Conservation (phyloP, 2,888 invertebrate species). For the Watsonalla cultraria region DNA sequence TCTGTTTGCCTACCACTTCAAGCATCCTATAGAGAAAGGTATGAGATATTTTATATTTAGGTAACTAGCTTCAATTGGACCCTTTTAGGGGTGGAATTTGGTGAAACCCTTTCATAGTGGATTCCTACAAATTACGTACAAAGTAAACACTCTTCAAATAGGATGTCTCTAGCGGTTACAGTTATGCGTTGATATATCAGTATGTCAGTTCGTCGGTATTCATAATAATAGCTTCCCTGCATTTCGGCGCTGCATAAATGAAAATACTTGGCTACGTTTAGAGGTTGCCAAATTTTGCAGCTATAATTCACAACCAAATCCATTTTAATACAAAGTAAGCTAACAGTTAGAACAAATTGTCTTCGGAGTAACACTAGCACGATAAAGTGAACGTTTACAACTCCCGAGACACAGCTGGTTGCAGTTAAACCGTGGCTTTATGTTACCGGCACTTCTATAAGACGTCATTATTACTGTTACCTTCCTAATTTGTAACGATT, state of each 20-base stretch:
- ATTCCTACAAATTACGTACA: too few relatives aligned
- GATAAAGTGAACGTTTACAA: constrained; percentile 49
- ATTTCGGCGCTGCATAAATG: background rate
- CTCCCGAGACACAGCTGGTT: constrained; percentile 52
- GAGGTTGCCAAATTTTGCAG: background rate
- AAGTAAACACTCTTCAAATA: too few relatives aligned
- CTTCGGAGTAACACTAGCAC: constrained; percentile 37
- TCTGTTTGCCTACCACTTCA: too few relatives aligned
- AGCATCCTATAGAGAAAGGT: too few relatives aligned
- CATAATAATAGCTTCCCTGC: background rate
- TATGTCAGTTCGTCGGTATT: too few relatives aligned
- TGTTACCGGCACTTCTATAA: constrained; percentile 42
- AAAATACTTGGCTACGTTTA: background rate
- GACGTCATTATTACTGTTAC: constrained; percentile 46
- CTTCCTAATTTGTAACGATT: constrained; percentile 43
- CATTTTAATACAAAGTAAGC: constrained; percentile 32
- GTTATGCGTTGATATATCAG: too few relatives aligned
- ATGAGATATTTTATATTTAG: too few relatives aligned
- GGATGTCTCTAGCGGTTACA: too few relatives aligned
- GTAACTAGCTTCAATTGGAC: too few relatives aligned
- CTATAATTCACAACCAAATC: constrained; percentile 1
- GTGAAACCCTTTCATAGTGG: too few relatives aligned
- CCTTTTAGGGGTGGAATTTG: too few relatives aligned
- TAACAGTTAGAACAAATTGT: constrained; percentile 41
- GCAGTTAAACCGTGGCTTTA: constrained; percentile 57